These are phyloP conservation scores for Xyrauchen texanus DNA, from an alignment of 2,113 vertebrate species.

Conservation along the genomic window DNA sequence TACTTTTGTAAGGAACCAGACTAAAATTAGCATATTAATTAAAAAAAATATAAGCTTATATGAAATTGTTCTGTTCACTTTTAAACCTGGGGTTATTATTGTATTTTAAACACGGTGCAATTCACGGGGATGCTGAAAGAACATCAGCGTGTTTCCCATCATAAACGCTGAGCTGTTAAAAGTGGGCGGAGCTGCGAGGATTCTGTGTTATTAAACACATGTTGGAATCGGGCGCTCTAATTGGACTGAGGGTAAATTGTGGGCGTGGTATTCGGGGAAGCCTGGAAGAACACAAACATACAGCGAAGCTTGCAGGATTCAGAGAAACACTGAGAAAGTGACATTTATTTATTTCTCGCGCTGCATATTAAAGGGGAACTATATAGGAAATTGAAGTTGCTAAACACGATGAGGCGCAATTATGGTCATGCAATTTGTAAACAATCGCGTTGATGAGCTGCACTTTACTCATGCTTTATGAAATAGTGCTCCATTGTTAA, in stretches of 20 bases:
- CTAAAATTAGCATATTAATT: no score
- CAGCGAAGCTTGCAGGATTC: neutral
- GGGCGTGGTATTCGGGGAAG: neutral
- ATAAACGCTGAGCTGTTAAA: neutral
- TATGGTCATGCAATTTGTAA: neutral
- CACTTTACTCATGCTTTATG: neutral
- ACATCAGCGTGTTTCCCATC: neutral
- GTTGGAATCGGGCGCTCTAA: slow-evolving; percentile 57
- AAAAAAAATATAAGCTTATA: no score
- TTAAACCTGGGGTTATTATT: no score
- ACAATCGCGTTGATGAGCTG: neutral
- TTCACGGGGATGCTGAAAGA: neutral
- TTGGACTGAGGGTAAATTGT: slow-evolving; percentile 64
- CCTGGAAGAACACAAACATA: slow-evolving; percentile 38
- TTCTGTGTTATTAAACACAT: slow-evolving; percentile 33
- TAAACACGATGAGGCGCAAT: neutral
- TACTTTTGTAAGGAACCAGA: no score
- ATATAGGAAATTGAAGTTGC: neutral
- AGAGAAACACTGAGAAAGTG: slow-evolving; percentile 24
- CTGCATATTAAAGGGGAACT: neutral
- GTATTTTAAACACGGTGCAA: neutral
- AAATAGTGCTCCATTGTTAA: slow-evolving; percentile 3
- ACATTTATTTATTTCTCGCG: neutral
- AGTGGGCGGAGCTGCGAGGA: neutral
- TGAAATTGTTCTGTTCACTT: no score